phyloP scores from a whole-genome alignment of 2,797 vertebrate genomes.

The Peromyscus nudipes region DNA sequence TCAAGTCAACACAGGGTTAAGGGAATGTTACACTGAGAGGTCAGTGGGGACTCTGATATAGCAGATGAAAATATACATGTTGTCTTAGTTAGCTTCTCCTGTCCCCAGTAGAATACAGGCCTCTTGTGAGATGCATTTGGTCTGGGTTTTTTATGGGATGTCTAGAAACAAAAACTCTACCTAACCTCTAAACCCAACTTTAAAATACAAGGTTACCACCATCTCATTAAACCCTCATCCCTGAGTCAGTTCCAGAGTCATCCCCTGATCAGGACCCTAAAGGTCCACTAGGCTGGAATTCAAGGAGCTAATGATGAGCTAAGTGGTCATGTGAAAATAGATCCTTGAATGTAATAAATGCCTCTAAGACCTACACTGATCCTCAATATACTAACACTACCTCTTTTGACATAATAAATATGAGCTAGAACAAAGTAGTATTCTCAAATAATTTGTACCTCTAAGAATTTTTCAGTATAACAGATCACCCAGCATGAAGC shows the following conservation, averaged over 20 bases:
- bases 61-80: background rate
- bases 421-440: background rate
- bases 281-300: background rate
- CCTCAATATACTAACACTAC: background rate
- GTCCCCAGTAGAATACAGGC: background rate
- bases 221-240: background rate
- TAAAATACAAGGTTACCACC: background rate
- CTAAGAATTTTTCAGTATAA: background rate
- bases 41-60: background rate
- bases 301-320: background rate
- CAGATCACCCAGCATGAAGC: background rate
- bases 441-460: conserved; percentile 30
- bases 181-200: background rate
- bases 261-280: background rate
- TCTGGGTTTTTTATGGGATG: background rate
- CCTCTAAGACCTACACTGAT: background rate
- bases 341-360: background rate
- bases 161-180: background rate
- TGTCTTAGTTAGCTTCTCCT: background rate
- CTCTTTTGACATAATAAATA: background rate
- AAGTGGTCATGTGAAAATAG: background rate
- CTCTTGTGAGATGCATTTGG: background rate
- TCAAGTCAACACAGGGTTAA: background rate
- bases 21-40: background rate
- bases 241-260: background rate